Conservation (phyloP, 2,888 invertebrate species). For the Geophilus truncorum region DNA sequence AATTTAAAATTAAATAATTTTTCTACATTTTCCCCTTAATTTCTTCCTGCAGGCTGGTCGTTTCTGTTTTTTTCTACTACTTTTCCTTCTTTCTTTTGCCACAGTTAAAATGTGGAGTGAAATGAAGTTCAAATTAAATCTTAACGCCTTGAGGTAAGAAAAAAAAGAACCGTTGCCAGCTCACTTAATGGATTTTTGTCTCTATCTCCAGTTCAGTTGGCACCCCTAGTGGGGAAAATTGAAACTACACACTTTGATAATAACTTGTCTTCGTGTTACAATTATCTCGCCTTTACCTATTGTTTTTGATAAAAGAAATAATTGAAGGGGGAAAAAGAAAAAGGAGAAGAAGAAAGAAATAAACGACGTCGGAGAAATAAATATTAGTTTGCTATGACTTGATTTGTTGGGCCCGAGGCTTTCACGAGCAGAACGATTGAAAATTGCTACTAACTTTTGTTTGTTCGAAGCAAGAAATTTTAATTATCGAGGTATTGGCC, state of each 20-base stretch:
- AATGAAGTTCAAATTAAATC: conserved; percentile 20
- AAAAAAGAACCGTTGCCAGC: neutral
- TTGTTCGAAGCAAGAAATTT: neutral
- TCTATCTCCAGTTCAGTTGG: conserved; percentile 10
- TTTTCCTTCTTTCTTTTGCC: neutral
- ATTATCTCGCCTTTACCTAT: neutral
- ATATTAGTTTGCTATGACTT: no score
- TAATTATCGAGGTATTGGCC: neutral
- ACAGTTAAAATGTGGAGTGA: conserved; percentile 2
- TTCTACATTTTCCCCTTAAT: neutral
- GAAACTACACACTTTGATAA: conserved; percentile 8
- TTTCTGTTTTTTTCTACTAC: neutral
- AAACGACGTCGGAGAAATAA: neutral
- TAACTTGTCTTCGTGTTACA: conserved; percentile 12
- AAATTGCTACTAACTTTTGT: no score
- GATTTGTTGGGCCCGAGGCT: no score
- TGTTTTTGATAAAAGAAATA: neutral
- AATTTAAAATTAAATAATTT: no score
- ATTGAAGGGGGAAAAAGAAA: neutral
- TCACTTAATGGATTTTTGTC: conserved; percentile 7
- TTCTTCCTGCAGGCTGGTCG: neutral
- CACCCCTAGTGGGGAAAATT: neutral
- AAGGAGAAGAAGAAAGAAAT: neutral
- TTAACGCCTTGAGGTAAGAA: neutral
- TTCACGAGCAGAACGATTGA: neutral